phyloP scores from a whole-genome alignment of 2,113 vertebrate species.

The Tylochromis polylepis region DNA sequence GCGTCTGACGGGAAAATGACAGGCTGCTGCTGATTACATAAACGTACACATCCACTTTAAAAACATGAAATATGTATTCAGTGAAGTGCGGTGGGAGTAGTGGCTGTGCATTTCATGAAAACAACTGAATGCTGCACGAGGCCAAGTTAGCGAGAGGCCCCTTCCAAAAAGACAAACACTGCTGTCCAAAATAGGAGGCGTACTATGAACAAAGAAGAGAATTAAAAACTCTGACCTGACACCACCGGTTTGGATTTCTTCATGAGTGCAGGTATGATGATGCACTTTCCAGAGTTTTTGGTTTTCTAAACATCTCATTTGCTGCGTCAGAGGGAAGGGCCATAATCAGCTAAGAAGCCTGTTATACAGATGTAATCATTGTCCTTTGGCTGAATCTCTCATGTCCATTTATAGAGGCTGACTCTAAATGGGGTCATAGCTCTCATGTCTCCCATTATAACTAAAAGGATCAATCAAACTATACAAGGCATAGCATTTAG shows the following conservation, averaged over 20 bases:
- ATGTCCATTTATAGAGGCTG: not conserved
- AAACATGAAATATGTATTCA: not conserved
- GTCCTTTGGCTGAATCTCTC: not conserved
- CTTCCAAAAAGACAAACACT: too few relatives aligned
- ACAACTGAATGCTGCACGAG: not conserved
- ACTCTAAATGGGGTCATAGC: not conserved
- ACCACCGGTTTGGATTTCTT: not conserved
- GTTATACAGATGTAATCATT: not conserved
- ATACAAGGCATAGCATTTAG: not conserved
- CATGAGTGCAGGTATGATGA: not conserved
- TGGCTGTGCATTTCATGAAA: not conserved
- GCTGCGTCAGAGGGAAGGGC: not conserved
- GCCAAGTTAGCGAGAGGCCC: not conserved
- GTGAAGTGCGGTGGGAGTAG: not conserved
- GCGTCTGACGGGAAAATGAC: not conserved
- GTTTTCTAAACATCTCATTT: not conserved
- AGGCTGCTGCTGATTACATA: not conserved
- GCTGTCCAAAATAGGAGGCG: not conserved
- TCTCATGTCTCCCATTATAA: not conserved
- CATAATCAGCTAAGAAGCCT: not conserved
- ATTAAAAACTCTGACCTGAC: not conserved
- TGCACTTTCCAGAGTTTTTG: rapidly evolving
- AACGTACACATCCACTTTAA: not conserved
- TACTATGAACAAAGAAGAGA: not conserved
- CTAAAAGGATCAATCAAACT: not conserved